phyloP scores from a whole-genome alignment of 1,140 invertebrate species.

The Caenorhabditis elegans region DNA sequence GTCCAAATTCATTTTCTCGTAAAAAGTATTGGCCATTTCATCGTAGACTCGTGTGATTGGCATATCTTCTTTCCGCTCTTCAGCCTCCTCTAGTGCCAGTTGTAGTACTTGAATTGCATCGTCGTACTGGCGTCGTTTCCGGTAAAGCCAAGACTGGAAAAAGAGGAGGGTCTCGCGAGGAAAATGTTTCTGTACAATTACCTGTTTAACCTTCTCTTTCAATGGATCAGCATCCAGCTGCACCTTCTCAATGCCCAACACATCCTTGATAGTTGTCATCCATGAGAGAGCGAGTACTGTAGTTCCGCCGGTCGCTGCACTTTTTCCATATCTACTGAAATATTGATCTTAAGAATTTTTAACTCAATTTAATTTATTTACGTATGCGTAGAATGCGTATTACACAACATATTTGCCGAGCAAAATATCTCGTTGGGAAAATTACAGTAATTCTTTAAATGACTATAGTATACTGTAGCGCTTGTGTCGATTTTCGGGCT shows the following conservation, averaged over 20 bases:
- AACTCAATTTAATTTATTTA: too few species aligned
- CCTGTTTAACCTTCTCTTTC: conserved; percentile 65
- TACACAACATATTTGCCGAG: too few species aligned
- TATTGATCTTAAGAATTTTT: too few species aligned
- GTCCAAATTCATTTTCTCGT: conserved; percentile 56
- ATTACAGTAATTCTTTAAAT: too few species aligned
- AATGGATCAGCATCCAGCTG: conserved; percentile 61
- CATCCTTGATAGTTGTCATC: conserved; percentile 55
- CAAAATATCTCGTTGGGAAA: too few species aligned
- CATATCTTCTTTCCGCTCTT: conserved; percentile 49
- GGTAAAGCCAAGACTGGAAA: conserved; percentile 59
- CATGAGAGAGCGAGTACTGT: conserved; percentile 54
- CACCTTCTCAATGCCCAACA: conserved; percentile 52
- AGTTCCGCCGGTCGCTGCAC: background rate
- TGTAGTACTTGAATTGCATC: conserved; percentile 58
- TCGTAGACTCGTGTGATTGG: conserved; percentile 52
- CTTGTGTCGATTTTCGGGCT: too few species aligned
- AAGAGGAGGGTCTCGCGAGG: too few species aligned
- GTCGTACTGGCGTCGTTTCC: conserved; percentile 58
- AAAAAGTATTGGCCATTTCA: conserved; percentile 65
- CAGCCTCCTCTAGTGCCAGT: conserved; percentile 50
- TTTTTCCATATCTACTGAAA: background rate
- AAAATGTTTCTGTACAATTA: background rate
- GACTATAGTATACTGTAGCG: too few species aligned
- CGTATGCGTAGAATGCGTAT: too few species aligned